Percentiles rank a stretch among this genome's conserved stretches.
phyloP scores from a whole-genome alignment of 2,888 invertebrate species.

The Synergus japonicus region DNA sequence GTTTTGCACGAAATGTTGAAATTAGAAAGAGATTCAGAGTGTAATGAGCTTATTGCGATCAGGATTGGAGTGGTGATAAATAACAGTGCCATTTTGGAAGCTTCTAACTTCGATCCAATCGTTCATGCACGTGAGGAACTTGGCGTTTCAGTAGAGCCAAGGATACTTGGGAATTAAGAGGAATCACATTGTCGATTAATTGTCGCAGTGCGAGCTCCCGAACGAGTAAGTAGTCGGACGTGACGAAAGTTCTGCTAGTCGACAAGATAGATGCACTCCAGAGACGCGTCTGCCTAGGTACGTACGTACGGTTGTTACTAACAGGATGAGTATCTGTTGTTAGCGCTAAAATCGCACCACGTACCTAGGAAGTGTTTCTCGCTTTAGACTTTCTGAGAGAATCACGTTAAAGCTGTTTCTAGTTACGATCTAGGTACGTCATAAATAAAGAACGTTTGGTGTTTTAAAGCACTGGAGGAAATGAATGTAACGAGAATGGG shows the following conservation, averaged over 20 bases:
- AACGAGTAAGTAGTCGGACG: conserved; percentile 50
- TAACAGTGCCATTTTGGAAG: neutral
- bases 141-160: conserved; percentile 39
- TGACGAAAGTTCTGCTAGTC: conserved; percentile 55
- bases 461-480: neutral
- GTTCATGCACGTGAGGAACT: conserved; percentile 19
- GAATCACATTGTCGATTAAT: conserved; percentile 57
- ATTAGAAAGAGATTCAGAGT: conserved; percentile 12
- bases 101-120: conserved; percentile 19
- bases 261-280: conserved; percentile 61
- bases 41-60: too few relatives aligned
- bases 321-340: conserved; percentile 50
- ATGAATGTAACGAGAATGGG: neutral
- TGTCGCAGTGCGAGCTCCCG: conserved; percentile 50
- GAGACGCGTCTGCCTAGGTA: conserved; percentile 60
- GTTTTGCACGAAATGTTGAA: neutral
- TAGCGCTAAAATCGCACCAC: conserved; percentile 58
- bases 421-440: conserved; percentile 38
- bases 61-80: too few relatives aligned
- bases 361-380: conserved; percentile 54
- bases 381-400: conserved; percentile 49
- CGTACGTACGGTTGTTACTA: conserved; percentile 16
- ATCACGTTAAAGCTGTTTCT: conserved; percentile 38
- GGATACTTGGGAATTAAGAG: conserved; percentile 51
- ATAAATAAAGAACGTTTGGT: conserved; percentile 30